Conservation (phyloP, 2,113 vertebrate species). For the Chrysemys picta region DNA sequence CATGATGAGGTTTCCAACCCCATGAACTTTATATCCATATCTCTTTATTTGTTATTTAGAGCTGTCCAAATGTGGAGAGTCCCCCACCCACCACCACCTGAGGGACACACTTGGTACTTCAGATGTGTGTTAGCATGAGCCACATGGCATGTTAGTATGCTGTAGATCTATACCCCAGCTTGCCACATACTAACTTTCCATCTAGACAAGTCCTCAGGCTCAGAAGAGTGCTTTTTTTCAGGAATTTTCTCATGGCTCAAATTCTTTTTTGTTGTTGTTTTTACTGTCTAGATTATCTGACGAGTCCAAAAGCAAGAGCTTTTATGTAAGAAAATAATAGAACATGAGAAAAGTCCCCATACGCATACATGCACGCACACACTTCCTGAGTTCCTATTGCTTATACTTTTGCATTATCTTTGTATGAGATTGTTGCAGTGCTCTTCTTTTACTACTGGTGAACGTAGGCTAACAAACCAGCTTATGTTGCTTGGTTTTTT, state of each 20-base stretch:
- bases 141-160: background rate
- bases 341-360: background rate
- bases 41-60: background rate
- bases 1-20: background rate
- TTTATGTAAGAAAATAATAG: background rate
- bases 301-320: background rate
- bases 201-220: background rate
- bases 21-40: background rate
- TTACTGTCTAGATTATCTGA: background rate
- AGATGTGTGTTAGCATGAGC: background rate
- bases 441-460: accelerated
- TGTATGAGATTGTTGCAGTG: background rate
- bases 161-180: background rate
- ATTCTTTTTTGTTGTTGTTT: background rate
- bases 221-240: background rate
- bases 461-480: background rate
- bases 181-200: background rate
- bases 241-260: background rate
- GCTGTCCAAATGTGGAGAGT: background rate
- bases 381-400: background rate
- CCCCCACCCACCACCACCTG: background rate
- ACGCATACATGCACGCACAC: too few species aligned
- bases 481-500: background rate
- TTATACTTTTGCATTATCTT: background rate
- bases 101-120: background rate